phyloP scores from a whole-genome alignment of 2,113 vertebrate genomes.

The Chloroceryle aenea region DNA sequence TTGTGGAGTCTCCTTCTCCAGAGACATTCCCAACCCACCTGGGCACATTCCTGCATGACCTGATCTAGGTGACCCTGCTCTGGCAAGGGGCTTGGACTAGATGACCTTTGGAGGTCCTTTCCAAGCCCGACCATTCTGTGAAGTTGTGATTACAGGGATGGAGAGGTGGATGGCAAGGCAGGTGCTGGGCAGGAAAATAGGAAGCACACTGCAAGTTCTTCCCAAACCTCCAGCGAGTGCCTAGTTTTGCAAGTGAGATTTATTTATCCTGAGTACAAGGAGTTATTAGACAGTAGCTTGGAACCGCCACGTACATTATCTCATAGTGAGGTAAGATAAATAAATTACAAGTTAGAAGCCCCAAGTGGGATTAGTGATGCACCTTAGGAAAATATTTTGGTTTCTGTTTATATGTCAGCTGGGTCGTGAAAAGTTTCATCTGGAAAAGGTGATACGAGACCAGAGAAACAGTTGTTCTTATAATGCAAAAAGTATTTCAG shows the following conservation, averaged over 20 bases:
- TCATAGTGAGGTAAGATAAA: conserved; percentile 63
- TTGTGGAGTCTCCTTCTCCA: no score
- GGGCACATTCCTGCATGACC: no score
- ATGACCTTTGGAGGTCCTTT: no score
- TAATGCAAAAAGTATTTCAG: conserved; percentile 24
- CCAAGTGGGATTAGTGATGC: conserved; percentile 17
- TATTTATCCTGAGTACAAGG: conserved; percentile 1
- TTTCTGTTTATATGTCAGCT: conserved; percentile 54
- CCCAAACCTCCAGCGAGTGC: background rate
- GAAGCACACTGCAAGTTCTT: background rate
- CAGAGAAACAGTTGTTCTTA: conserved; percentile 48
- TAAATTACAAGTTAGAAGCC: conserved; percentile 40
- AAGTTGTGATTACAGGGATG: background rate
- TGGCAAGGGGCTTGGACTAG: no score
- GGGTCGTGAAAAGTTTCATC: conserved; percentile 60
- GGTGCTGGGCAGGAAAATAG: background rate
- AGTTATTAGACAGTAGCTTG: conserved; percentile 48
- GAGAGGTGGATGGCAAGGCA: background rate
- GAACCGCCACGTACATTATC: background rate
- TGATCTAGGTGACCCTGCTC: no score
- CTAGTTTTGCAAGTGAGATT: background rate
- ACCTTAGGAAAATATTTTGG: conserved; percentile 66
- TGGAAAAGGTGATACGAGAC: conserved; percentile 66
- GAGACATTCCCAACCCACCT: no score
- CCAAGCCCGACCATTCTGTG: no score